phyloP scores from a whole-genome alignment of 2,888 invertebrate genomes.

The Carpatolechia fugitivella region DNA sequence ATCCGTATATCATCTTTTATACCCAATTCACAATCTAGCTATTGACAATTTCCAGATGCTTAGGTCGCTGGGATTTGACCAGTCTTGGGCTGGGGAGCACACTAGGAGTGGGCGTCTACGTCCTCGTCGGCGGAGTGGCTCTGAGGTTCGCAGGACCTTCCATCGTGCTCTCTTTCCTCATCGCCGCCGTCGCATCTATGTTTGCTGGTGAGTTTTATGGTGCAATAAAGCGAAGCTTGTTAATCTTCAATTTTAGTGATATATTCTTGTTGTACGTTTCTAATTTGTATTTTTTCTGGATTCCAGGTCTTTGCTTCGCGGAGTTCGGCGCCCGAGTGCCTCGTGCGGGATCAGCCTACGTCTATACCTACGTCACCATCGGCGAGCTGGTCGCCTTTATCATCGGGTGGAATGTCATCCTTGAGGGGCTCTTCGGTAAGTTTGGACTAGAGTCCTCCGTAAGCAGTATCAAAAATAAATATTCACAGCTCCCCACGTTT shows the following conservation, averaged over 20 bases:
- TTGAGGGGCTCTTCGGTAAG: slow-evolving; percentile 89
- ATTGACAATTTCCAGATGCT: slow-evolving; percentile 70
- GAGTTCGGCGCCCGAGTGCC: slow-evolving; percentile 93
- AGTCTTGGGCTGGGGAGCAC: slow-evolving; percentile 89
- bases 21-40: too few relatives aligned
- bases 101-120: slow-evolving; percentile 93
- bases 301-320: slow-evolving; percentile 90
- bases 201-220: slow-evolving; percentile 87
- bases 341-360: slow-evolving; percentile 92
- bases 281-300: background rate
- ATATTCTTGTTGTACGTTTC: too few relatives aligned
- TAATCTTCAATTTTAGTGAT: too few relatives aligned
- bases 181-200: slow-evolving; percentile 92
- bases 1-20: too few relatives aligned
- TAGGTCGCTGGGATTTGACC: slow-evolving; percentile 87
- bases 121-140: slow-evolving; percentile 89
- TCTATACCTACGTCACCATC: slow-evolving; percentile 92
- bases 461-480: too few relatives aligned
- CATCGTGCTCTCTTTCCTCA: slow-evolving; percentile 89
- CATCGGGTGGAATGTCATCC: slow-evolving; percentile 94
- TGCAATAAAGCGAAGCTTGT: slow-evolving; percentile 63
- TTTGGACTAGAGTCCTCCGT: too few relatives aligned
- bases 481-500: too few relatives aligned
- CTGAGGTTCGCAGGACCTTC: slow-evolving; percentile 90
- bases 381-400: slow-evolving; percentile 93